Evolutionary conservation across 2,888 invertebrate genomes (phyloP).

Genomic region (Coleophora deauratella): DNA sequence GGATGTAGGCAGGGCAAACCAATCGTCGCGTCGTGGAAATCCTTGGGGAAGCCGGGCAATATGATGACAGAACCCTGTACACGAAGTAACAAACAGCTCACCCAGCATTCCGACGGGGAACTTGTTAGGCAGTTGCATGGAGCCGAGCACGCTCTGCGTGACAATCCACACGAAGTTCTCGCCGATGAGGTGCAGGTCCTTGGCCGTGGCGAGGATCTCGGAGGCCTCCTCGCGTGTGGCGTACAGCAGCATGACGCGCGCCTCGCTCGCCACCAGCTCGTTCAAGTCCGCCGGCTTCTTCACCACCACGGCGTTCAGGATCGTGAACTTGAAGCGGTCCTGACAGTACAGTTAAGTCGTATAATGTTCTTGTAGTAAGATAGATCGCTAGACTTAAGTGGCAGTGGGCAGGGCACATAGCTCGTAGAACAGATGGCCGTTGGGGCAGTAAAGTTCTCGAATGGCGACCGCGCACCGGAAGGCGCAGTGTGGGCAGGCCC

Average conservation of each 20-base stretch:
- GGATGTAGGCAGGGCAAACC: too few relatives aligned
- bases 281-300: slow-evolving; percentile 83
- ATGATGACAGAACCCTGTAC: too few relatives aligned
- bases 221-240: slow-evolving; percentile 91
- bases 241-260: slow-evolving; percentile 93
- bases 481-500: too few relatives aligned
- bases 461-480: too few relatives aligned
- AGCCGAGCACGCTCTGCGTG: slow-evolving; percentile 93
- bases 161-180: slow-evolving; percentile 98
- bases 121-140: slow-evolving; percentile 77
- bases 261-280: slow-evolving; percentile 90
- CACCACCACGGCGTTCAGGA: slow-evolving; percentile 89
- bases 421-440: too few relatives aligned
- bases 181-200: slow-evolving; percentile 84
- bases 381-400: too few relatives aligned
- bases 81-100: slow-evolving; percentile 43
- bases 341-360: slow-evolving; percentile 19
- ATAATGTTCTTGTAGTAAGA: too few relatives aligned
- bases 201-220: slow-evolving; percentile 84
- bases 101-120: slow-evolving; percentile 95
- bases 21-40: too few relatives aligned
- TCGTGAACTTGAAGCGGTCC: slow-evolving; percentile 81
- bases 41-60: too few relatives aligned
- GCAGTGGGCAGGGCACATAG: too few relatives aligned
- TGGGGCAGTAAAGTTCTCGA: too few relatives aligned